phyloP scores from a whole-genome alignment of 2,113 vertebrate genomes.

The Halcyon senegalensis region DNA sequence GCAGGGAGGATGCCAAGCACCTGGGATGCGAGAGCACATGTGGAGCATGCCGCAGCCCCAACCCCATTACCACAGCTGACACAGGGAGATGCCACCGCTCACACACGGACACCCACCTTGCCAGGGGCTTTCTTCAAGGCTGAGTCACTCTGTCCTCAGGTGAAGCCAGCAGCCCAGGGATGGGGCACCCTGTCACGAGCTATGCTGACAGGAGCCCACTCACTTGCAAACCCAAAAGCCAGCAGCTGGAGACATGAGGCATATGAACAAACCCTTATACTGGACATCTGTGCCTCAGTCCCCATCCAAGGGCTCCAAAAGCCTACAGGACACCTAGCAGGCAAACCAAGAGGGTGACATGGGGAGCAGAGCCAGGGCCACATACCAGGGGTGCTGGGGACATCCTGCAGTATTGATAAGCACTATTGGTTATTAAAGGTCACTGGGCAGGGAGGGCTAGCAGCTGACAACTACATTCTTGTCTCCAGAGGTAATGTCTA shows the following conservation, averaged over 20 bases:
- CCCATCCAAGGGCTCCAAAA: not conserved
- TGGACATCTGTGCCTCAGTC: accelerated
- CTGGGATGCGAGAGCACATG: accelerated
- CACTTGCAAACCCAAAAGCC: not conserved
- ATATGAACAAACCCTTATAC: accelerated
- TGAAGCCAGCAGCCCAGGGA: not conserved
- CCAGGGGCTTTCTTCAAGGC: not conserved
- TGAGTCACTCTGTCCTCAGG: not conserved
- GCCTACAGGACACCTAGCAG: not conserved
- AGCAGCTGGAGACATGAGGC: not conserved
- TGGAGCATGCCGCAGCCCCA: accelerated
- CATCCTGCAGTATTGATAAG: not conserved
- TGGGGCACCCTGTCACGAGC: not conserved
- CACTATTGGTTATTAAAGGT: not conserved
- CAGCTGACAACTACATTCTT: not conserved
- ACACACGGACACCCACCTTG: not conserved
- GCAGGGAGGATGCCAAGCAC: not conserved
- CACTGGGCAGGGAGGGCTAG: not conserved
- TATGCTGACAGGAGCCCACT: accelerated
- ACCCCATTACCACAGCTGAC: not conserved
- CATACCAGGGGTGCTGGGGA: not conserved
- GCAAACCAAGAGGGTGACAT: not conserved
- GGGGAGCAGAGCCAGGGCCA: not conserved
- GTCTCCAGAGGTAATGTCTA: not conserved
- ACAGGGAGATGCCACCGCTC: not conserved